Evolutionary conservation across 2,113 vertebrate species (phyloP).

Genomic region (Cyanistes caeruleus): DNA sequence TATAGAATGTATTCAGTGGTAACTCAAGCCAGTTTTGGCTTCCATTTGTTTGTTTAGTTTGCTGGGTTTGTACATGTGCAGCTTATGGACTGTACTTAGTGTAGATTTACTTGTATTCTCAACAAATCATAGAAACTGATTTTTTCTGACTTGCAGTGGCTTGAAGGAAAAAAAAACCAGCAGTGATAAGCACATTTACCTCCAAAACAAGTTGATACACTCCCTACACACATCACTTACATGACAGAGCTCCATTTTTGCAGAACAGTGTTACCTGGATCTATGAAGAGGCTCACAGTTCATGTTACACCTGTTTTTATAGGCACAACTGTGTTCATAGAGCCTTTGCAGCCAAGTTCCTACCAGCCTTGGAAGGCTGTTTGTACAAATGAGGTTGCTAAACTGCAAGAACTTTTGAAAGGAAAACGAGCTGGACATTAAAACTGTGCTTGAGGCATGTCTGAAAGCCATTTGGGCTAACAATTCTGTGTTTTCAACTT

Average conservation of each 20-base stretch:
- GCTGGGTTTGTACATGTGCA: neutral
- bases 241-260: neutral
- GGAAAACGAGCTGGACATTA: neutral
- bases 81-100: neutral
- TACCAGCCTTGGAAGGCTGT: neutral
- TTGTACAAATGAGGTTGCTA: neutral
- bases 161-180: neutral
- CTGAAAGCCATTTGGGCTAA: neutral
- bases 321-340: neutral
- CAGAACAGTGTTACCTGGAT: neutral
- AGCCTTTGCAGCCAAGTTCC: neutral
- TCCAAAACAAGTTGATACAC: neutral
- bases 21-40: neutral
- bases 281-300: neutral
- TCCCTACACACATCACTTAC: neutral
- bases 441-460: neutral
- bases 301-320: neutral
- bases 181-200: neutral
- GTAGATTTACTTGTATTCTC: neutral
- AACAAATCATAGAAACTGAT: fast-evolving
- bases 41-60: neutral
- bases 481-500: neutral
- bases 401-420: neutral
- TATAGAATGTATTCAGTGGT: neutral
- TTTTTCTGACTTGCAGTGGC: neutral